Evolutionary conservation across 2,888 invertebrate species (phyloP).

Genomic region (Liopterus haemorrhoidalis): DNA sequence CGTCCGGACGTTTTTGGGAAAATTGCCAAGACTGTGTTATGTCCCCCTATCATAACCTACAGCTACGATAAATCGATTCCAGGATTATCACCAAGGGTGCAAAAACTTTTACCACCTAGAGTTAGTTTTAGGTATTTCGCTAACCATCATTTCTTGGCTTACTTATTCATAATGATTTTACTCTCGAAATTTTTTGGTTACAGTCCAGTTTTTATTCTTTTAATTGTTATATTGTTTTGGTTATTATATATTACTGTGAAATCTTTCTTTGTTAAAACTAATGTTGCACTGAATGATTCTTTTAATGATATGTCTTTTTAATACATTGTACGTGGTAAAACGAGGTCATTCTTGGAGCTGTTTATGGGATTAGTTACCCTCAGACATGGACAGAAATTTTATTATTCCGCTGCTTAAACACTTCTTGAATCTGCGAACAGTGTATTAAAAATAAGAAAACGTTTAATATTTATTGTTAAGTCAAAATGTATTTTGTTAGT

Average conservation of each 20-base stretch:
- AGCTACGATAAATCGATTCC: conserved; percentile 55
- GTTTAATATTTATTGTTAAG: no score
- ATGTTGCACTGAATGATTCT: no score
- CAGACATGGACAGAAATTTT: no score
- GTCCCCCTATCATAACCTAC: conserved; percentile 56
- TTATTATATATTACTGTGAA: conserved; percentile 48
- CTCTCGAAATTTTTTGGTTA: conserved; percentile 52
- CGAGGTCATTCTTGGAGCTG: no score
- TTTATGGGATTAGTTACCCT: no score
- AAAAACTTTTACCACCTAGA: conserved; percentile 58
- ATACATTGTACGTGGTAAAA: no score
- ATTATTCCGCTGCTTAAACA: no score
- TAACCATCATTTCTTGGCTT: conserved; percentile 54
- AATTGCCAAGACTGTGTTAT: conserved; percentile 57
- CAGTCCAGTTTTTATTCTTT: conserved; percentile 48
- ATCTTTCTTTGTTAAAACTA: conserved; percentile 38
- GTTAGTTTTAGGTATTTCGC: conserved; percentile 63
- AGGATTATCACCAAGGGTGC: conserved; percentile 53
- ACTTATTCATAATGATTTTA: conserved; percentile 51
- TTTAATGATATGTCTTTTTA: no score
- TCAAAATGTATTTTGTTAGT: no score
- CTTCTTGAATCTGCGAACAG: no score
- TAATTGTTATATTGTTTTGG: conserved; percentile 48
- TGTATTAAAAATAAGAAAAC: no score
- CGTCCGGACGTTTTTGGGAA: conserved; percentile 58